Conservation (phyloP, 2,888 invertebrate genomes). For the Hermodice carunculata region DNA sequence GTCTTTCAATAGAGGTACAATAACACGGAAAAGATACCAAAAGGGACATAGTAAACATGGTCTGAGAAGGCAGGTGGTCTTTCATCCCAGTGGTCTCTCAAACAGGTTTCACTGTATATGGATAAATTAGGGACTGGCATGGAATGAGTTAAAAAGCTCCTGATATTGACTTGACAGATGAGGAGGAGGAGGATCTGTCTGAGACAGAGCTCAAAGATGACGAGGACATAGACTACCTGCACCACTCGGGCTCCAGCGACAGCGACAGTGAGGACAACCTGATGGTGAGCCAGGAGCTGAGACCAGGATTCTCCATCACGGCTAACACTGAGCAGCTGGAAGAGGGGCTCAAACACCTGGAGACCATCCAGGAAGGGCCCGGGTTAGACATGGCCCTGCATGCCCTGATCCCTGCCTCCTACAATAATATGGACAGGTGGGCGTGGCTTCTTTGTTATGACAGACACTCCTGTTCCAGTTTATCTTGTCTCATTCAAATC, state of each 20-base stretch:
- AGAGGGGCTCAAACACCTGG: background rate
- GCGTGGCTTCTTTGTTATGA: background rate
- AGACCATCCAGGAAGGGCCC: background rate
- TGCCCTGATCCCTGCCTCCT: background rate
- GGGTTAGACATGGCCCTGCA: background rate
- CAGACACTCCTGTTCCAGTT: too few relatives aligned
- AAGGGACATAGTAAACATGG: too few relatives aligned
- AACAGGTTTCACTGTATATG: too few relatives aligned
- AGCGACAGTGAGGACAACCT: slow-evolving; percentile 62
- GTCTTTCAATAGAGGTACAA: too few relatives aligned
- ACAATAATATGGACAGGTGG: background rate
- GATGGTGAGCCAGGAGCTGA: slow-evolving; percentile 62
- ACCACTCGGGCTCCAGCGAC: slow-evolving; percentile 49
- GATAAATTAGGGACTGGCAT: too few relatives aligned
- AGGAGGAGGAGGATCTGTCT: too few relatives aligned
- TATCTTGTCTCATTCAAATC: too few relatives aligned
- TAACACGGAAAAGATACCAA: too few relatives aligned
- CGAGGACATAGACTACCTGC: slow-evolving; percentile 58
- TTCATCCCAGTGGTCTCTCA: too few relatives aligned
- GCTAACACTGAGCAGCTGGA: background rate
- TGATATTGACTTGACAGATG: too few relatives aligned
- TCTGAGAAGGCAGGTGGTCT: too few relatives aligned
- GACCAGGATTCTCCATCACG: slow-evolving; percentile 46
- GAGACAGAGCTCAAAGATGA: slow-evolving; percentile 42
- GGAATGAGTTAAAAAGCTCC: too few relatives aligned